Percentiles rank a stretch among this genome's conserved stretches.
Evolutionary conservation across 1,140 invertebrate species (phyloP).

Genomic region (Scaptomyza graminum): DNA sequence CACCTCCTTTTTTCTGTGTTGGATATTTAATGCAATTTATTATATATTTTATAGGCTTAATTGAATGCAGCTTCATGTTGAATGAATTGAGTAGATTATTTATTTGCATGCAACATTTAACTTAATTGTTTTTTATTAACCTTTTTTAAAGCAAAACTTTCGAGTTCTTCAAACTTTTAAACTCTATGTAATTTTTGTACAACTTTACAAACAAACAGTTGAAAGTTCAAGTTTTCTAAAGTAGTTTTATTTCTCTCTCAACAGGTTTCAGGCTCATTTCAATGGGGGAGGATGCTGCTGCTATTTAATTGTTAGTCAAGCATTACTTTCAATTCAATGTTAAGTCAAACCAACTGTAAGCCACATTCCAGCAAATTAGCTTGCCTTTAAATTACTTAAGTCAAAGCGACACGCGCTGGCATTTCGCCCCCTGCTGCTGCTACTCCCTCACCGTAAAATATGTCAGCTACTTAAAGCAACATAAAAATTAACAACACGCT

Average conservation of each 20-base stretch:
- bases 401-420: background rate
- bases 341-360: conserved; percentile 24
- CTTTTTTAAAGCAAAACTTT: too few relatives aligned
- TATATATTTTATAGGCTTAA: background rate
- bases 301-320: conserved; percentile 6
- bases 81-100: background rate
- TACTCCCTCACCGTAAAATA: conserved; percentile 40
- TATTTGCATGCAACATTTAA: background rate
- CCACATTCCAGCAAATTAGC: conserved; percentile 43
- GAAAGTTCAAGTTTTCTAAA: too few relatives aligned
- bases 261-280: background rate
- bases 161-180: too few relatives aligned
- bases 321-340: conserved; percentile 35
- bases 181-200: too few relatives aligned
- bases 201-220: too few relatives aligned
- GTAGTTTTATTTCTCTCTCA: background rate
- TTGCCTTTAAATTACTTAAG: conserved; percentile 26
- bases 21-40: background rate
- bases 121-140: background rate
- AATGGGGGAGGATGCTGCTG: background rate
- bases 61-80: background rate
- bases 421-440: too few relatives aligned
- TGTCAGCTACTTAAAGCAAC: conserved; percentile 54
- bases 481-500: conserved; percentile 55
- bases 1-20: background rate